Evolutionary conservation across 2,888 invertebrate genomes (phyloP).

Genomic region (Steinernema scapterisci): DNA sequence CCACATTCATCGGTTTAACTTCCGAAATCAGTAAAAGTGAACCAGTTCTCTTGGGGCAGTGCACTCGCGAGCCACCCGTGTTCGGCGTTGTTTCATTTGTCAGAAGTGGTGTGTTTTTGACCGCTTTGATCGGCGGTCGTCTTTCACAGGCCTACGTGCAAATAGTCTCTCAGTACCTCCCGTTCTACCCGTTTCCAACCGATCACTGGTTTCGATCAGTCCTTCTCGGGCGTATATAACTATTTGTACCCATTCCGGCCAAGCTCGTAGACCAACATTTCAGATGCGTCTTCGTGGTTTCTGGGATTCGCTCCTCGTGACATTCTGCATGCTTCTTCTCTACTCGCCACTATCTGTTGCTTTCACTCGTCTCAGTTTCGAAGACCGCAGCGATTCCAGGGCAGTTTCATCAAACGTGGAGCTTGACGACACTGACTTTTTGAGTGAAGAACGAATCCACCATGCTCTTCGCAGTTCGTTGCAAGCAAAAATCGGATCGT

Average conservation of each 20-base stretch:
- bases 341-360: neutral
- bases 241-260: too few relatives aligned
- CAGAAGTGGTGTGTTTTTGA: too few relatives aligned
- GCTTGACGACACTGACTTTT: conserved; percentile 25
- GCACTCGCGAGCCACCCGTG: too few relatives aligned
- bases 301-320: neutral
- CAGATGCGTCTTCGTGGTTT: neutral
- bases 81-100: too few relatives aligned
- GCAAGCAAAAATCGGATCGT: neutral
- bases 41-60: too few relatives aligned
- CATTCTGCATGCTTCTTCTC: neutral
- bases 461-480: conserved; percentile 16
- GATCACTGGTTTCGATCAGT: too few relatives aligned
- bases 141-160: conserved; percentile 1
- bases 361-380: conserved; percentile 24
- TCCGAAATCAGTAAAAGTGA: too few relatives aligned
- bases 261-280: neutral
- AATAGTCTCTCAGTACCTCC: neutral
- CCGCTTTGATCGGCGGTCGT: too few relatives aligned
- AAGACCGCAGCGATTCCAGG: conserved; percentile 22
- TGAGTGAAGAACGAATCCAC: conserved; percentile 18
- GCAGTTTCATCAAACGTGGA: conserved; percentile 26
- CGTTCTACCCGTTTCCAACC: too few relatives aligned
- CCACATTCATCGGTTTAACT: too few relatives aligned
- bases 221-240: too few relatives aligned